Conservation (phyloP, 2,888 invertebrate species). For the Eumacrocentrus americanus region DNA sequence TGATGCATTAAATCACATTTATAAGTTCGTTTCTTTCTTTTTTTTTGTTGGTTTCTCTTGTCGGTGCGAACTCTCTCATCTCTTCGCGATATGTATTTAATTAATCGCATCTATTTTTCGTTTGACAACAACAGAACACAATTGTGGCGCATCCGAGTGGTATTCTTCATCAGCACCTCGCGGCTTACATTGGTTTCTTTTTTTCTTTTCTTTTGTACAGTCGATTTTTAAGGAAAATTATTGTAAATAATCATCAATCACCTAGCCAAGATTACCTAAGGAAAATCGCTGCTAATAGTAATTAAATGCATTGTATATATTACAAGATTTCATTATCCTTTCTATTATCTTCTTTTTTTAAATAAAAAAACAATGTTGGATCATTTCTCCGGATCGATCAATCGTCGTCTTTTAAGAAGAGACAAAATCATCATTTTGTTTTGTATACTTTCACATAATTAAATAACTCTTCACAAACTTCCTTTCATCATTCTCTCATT, state of each 20-base stretch:
- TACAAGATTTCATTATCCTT: slow-evolving; percentile 5
- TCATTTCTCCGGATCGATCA: not conserved
- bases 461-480: slow-evolving; percentile 5
- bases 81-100: slow-evolving; percentile 20
- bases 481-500: slow-evolving; percentile 32
- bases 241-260: slow-evolving; percentile 12
- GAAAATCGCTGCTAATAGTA: slow-evolving; percentile 3
- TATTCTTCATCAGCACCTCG: slow-evolving; percentile 20
- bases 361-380: not conserved
- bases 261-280: not conserved
- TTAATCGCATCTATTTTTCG: slow-evolving; percentile 4
- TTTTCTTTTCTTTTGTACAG: slow-evolving; percentile 7
- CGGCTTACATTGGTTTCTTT: slow-evolving; percentile 15
- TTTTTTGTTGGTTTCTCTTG: not conserved
- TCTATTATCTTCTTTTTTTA: not conserved
- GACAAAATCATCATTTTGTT: not conserved
- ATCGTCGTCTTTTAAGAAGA: not conserved
- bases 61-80: slow-evolving; percentile 1
- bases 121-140: not conserved
- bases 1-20: slow-evolving; percentile 7
- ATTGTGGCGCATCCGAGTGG: slow-evolving; percentile 2
- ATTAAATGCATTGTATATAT: slow-evolving; percentile 19
- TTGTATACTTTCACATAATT: slow-evolving; percentile 19
- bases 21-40: not conserved
- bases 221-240: not conserved